Evolutionary conservation across 1,140 invertebrate species (phyloP), one percentile per base, ranked within the genome.

Genomic region (Anastrepha obliqua): DNA sequence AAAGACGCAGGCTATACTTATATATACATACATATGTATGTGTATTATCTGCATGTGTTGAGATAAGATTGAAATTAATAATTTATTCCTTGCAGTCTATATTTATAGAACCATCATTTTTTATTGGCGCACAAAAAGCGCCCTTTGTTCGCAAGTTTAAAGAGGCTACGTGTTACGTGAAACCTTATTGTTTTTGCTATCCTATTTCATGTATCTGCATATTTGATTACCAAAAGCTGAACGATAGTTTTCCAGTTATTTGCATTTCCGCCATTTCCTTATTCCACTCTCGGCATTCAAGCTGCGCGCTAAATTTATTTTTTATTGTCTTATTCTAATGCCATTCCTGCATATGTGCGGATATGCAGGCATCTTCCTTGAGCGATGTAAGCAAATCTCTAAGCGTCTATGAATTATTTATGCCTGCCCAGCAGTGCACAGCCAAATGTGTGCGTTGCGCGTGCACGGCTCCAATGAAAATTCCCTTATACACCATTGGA

Each of bases 331-430:
- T 81, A 81, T 81, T 81, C 47, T 55, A 81, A 81, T 81, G 17
- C 64, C 5, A 55, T 11, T 55, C 1, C 51, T 55, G 51, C 51
- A 55, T 13, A 47, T 74, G 11, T 81, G 0, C 1, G 11, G 2
- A 81, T 20, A 29, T 58, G 51, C 11, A 60, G 55, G 13, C 64
- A 42, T 74, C 59, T 17, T 17, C 67, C 20, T 39, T 86, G 51
- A 86, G 51, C 64, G 74, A 20, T 74, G 64, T 44, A 44, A 86
- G 55, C 44, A 88, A 88, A 85, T 67, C 65, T 85, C 85, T 86
- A 62, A 60, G 85, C 58, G 55, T 39, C 59, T 74, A 86, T 60
- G 87, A 88, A 88, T 88, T 86, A 86, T 88, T 88, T 88, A 88
- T 86, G 65, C 44, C 58, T 70, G 62, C 85, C 51, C 60, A 62